Evolutionary conservation across 92 coral and sea anemone species (phyloP), one percentile per base, ranked within the genome.

Genomic region (Nematostella vectensis): DNA sequence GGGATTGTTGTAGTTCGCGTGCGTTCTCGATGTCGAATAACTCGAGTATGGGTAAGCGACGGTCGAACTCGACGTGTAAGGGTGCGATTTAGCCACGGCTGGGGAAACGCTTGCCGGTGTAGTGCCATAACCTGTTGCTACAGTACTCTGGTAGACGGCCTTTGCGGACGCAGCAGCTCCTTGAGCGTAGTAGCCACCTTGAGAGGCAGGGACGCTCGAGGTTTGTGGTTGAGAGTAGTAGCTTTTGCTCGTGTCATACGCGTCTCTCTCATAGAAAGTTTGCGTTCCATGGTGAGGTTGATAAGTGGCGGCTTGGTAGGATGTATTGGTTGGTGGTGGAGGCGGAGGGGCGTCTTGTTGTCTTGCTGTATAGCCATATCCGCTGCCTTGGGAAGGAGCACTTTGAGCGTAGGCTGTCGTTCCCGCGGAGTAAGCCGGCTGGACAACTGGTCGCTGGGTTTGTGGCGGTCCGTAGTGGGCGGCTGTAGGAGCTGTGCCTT

Each of bases 301-400:
- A 57, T 91, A 91, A 24, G 69, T 88, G 13, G 69, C 76, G 18
- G 74, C 82, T 22, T 11, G 18, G 40, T 83, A 81, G 9, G 93
- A 69, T 22, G 87, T 78, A 52, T 82, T 80, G 40, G 95, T 78
- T 59, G 96, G 77, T 64, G 96, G 94, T 25, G 93, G 96, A 25
- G 94, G 86, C 51, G 94, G 93, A 11, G 96, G 81, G 67, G 89
- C 83, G 36, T 91, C 98, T 66, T 91, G 98, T 24, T 78, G 96
- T 29, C 98, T 72, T 55, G 98, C 96, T 44, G 98, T 91, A 50
- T 91, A 91, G 64, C 98, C 98, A 69, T 91, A 91, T 63, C 96
- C 89, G 29, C 93, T 88, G 29, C 93, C 98, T 49, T 79, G 86
- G 1, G 65, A 60, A 22, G 85, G 63, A 31, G 93, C 82, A 3